Evolutionary conservation across 2,113 vertebrate species (phyloP).

Genomic region (Pelobates fuscus): DNA sequence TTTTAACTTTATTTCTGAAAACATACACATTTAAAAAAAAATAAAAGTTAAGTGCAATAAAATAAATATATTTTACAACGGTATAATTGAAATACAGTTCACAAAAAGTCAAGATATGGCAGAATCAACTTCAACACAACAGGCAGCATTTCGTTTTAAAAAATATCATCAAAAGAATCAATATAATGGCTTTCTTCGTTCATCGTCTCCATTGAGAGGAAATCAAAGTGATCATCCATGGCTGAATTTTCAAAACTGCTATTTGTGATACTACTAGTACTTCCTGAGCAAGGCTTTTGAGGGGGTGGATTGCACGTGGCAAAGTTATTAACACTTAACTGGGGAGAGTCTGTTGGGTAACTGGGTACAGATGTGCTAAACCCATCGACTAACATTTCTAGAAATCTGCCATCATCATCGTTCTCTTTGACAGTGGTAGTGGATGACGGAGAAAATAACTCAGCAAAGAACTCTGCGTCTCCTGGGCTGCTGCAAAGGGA

Average conservation of each 20-base stretch:
- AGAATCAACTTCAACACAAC: no score
- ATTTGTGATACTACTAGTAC: slow-evolving; percentile 15
- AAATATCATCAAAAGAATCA: slow-evolving; percentile 79
- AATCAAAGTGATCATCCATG: slow-evolving; percentile 75
- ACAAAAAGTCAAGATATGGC: no score
- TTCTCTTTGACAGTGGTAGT: slow-evolving; percentile 65
- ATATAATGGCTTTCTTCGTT: slow-evolving; percentile 71
- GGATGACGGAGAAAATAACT: slow-evolving; percentile 82
- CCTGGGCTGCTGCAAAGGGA: slow-evolving; percentile 57
- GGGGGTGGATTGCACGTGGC: no score
- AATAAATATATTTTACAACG: not conserved
- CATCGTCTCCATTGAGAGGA: slow-evolving; percentile 66
- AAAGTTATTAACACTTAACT: not conserved
- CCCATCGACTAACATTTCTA: slow-evolving; percentile 71
- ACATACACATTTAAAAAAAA: no score
- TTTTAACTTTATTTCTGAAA: no score
- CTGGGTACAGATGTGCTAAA: accelerated
- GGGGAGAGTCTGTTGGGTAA: not conserved
- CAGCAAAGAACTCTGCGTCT: slow-evolving; percentile 76
- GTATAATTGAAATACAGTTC: no score
- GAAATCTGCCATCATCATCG: slow-evolving; percentile 61
- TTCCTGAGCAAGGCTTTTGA: not conserved
- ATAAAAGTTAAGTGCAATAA: not conserved
- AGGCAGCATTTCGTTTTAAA: slow-evolving; percentile 59
- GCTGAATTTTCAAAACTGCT: slow-evolving; percentile 56